phyloP scores from a whole-genome alignment of 1,140 invertebrate species.

The Caerostris extrusa region DNA sequence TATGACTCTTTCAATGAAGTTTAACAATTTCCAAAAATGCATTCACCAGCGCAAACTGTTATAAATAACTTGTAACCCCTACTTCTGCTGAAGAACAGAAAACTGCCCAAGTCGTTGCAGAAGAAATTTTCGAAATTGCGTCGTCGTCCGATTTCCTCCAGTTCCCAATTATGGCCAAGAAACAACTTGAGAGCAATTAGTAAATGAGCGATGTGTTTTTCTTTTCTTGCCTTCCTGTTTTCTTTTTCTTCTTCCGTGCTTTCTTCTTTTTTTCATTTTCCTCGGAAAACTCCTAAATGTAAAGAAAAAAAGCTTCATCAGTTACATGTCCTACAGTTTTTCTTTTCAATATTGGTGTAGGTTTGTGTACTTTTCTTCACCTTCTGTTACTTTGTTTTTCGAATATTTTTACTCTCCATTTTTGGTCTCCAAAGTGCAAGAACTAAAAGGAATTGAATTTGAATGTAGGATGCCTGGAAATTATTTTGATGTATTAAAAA shows the following conservation, averaged over 20 bases:
- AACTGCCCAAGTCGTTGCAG: background rate
- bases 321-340: conserved; percentile 11
- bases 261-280: too few species aligned
- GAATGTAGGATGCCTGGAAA: too few species aligned
- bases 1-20: too few species aligned
- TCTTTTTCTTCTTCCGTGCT: too few species aligned
- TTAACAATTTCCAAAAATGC: too few species aligned
- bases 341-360: background rate
- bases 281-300: background rate
- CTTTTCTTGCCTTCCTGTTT: background rate
- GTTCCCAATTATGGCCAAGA: conserved; percentile 35
- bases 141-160: background rate
- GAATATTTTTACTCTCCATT: background rate
- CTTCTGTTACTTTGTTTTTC: background rate
- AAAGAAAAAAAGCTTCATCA: conserved; percentile 34
- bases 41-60: too few species aligned
- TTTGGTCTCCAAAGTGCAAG: background rate
- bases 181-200: conserved; percentile 57
- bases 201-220: conserved; percentile 36
- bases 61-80: background rate
- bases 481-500: background rate
- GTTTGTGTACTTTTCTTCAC: background rate
- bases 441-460: conserved; percentile 9
- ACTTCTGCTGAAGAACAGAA: background rate
- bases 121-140: conserved; percentile 26